These are phyloP conservation scores for Chelonia mydas DNA, from an alignment of 2,797 vertebrate species.

Conservation along the genomic window DNA sequence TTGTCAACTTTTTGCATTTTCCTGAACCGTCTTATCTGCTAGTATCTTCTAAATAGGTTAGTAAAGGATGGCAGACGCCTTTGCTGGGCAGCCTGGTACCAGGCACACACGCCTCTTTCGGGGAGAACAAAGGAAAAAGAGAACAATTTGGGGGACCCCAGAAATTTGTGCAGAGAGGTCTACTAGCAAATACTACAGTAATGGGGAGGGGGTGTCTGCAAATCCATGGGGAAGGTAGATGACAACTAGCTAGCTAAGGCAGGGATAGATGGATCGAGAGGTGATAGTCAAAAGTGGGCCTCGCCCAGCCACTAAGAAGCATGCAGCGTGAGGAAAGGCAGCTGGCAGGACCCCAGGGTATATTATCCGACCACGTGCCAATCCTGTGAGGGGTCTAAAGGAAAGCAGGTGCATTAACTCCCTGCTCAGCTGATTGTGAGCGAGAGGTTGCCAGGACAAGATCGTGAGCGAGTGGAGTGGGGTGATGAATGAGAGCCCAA, in stretches of 20 bases:
- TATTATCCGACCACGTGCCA: accelerated
- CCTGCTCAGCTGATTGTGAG: neutral
- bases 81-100: neutral
- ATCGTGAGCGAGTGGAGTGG: too few relatives aligned
- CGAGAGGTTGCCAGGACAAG: neutral
- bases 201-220: neutral
- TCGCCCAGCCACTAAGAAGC: neutral
- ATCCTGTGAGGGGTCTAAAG: accelerated
- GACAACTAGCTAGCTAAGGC: neutral
- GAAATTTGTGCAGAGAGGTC: neutral
- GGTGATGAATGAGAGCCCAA: neutral
- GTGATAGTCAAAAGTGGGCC: too few relatives aligned
- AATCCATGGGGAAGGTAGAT: neutral
- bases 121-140: neutral
- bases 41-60: neutral
- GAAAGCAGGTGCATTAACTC: neutral
- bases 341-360: too few relatives aligned
- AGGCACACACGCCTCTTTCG: neutral
- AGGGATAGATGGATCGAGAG: neutral
- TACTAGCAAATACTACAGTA: neutral
- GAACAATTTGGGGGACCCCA: accelerated
- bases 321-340: too few relatives aligned
- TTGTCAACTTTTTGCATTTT: neutral
- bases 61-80: neutral
- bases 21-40: accelerated